These are phyloP conservation scores for Megalopta genalis DNA, from an alignment of 1,140 invertebrate species.

Conservation along the genomic window DNA sequence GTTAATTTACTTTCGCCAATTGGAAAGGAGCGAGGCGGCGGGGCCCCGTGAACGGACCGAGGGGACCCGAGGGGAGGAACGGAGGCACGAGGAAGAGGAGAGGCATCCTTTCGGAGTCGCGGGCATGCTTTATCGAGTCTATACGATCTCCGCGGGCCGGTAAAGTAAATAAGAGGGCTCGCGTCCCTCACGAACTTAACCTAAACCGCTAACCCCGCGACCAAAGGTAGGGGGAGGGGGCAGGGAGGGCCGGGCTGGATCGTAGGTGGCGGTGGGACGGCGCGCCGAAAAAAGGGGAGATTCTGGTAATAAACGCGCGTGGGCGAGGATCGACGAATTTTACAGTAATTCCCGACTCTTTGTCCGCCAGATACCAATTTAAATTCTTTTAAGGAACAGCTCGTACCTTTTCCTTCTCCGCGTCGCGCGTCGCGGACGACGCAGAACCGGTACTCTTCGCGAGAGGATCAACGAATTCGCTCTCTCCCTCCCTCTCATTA, in stretches of 20 bases:
- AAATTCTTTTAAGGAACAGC: conserved; percentile 72
- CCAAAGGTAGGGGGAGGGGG: conserved; percentile 18
- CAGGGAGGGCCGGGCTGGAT: background rate
- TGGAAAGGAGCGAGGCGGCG: conserved; percentile 36
- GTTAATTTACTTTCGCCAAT: conserved; percentile 67
- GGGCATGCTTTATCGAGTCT: conserved; percentile 68
- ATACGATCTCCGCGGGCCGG: conserved; percentile 69
- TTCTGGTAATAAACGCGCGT: conserved; percentile 72
- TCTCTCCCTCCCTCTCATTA: too few relatives aligned
- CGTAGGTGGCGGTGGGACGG: conserved; percentile 33
- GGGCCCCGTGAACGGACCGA: background rate
- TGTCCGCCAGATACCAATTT: conserved; percentile 72
- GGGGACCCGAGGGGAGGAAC: background rate
- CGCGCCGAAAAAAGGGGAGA: conserved; percentile 46
- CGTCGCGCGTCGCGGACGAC: conserved; percentile 27
- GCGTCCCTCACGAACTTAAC: conserved; percentile 72
- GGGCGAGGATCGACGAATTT: conserved; percentile 75
- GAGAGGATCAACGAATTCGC: background rate
- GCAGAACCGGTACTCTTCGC: conserved; percentile 5
- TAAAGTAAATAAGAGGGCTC: conserved; percentile 75
- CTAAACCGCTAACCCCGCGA: conserved; percentile 71
- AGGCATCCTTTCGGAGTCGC: conserved; percentile 65
- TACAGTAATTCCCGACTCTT: conserved; percentile 72
- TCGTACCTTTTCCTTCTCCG: conserved; percentile 28
- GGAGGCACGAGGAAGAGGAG: background rate